Evolutionary conservation across 2,113 vertebrate species (phyloP).

Genomic region (Pogonocichla stellata): DNA sequence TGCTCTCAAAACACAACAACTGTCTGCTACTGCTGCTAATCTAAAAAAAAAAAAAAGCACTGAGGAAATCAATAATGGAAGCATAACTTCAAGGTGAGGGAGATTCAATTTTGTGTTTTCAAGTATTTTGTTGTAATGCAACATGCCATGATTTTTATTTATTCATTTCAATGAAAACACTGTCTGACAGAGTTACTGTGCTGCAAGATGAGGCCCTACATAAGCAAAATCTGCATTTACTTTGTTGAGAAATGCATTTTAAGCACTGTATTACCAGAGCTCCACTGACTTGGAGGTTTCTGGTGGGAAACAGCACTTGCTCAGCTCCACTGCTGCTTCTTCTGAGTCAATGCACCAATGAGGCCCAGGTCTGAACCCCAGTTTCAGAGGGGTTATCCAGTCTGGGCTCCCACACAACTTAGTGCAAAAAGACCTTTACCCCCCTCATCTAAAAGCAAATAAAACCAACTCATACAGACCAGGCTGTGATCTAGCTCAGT

Average conservation of each 20-base stretch:
- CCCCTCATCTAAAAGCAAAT: background rate
- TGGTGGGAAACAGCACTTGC: background rate
- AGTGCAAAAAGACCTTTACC: background rate
- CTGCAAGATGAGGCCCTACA: background rate
- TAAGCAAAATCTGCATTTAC: background rate
- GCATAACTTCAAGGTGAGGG: background rate
- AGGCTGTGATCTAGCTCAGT: background rate
- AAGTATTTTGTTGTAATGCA: background rate
- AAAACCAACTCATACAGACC: background rate
- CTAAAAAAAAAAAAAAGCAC: background rate
- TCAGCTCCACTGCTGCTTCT: background rate
- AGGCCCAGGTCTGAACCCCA: background rate
- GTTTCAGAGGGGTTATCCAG: background rate
- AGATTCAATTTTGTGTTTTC: background rate
- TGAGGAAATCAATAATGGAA: background rate
- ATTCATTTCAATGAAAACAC: background rate
- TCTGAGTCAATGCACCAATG: background rate
- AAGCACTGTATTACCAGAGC: background rate
- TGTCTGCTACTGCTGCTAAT: slow-evolving; percentile 4
- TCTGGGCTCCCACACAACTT: background rate
- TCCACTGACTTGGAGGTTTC: background rate
- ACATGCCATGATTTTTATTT: background rate
- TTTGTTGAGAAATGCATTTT: background rate
- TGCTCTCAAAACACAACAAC: slow-evolving; percentile 6
- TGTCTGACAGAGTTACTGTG: background rate